phyloP scores from a whole-genome alignment of 2,113 vertebrate genomes.

The Lontra canadensis region DNA sequence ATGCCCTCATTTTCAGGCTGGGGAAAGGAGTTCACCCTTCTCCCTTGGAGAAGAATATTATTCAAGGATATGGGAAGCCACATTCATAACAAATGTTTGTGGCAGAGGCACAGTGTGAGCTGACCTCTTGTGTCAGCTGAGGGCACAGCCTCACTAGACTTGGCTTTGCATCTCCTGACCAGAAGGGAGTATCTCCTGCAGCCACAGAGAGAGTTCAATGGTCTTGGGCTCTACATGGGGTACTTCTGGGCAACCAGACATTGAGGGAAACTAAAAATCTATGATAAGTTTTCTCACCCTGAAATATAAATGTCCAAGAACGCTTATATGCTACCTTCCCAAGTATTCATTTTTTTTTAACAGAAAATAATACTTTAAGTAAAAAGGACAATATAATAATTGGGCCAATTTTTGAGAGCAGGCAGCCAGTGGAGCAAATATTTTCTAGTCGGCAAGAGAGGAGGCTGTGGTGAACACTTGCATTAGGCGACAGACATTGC shows the following conservation, averaged over 20 bases:
- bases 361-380: not conserved
- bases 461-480: not conserved
- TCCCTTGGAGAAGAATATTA: not conserved
- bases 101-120: not conserved
- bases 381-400: not conserved
- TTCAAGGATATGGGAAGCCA: not conserved
- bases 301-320: not conserved
- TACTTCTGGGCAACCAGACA: not conserved
- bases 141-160: not conserved
- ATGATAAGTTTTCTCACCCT: not conserved
- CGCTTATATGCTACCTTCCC: not conserved
- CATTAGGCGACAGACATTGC: not conserved
- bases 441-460: not conserved
- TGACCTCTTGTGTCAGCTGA: not conserved
- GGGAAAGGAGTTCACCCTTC: not conserved
- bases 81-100: not conserved
- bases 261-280: not conserved
- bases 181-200: not conserved
- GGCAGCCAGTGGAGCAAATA: not conserved
- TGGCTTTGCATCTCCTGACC: not conserved
- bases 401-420: not conserved
- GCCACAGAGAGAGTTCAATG: not conserved
- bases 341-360: not conserved
- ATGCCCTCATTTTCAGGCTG: not conserved
- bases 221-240: not conserved